Evolutionary conservation across 2,888 invertebrate genomes (phyloP), one percentile per base, ranked within the genome.

Genomic region (Spisula subtruncata): DNA sequence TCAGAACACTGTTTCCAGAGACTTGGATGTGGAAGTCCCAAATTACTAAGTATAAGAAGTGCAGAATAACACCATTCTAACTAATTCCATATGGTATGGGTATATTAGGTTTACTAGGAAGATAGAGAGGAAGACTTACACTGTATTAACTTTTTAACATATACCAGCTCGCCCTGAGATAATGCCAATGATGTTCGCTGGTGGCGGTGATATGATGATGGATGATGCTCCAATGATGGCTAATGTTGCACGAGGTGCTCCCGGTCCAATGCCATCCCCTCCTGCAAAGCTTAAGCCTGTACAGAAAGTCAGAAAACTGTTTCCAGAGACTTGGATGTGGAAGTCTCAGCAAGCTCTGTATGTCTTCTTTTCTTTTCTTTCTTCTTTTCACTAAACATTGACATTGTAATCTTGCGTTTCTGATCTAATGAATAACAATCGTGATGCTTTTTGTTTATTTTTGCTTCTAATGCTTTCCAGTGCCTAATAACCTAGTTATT

Each of bases 241-340:
- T 32, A 75, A 25, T 71, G 54, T 66, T n/a, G 81, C n/a, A 41
- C 81, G 56, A 16, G 66, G 60, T 16, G 46, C 25, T 0, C 16
- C 85, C 1, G 60, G 20, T 8, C n/a, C 60, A 20, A 71, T 54
- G 12, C 48, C 66, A 87, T 79, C 56, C 18, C n/a, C 41, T 41
- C n/a, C 41, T 41, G 41, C 41, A 41, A 41, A 41, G 4, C 48
- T 92, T 14, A 92, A 90, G 80, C 87, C 95, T 95, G 94, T 97
- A 86, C 32, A 89, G 87, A 83, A 92, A 91, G 91, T 98, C 83
- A 97, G 98, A 95, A 97, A 97, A 96, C 97, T 97, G 96, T 98
- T 98, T 96, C 98, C 98, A 81, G 98, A 98, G 97, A 98, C 98
- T 87, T 98, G 98, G 98, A 97, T 98, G 94, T 98, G 98, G 97